These are phyloP conservation scores for Bombylius major DNA, from an alignment of 2,888 invertebrate species.

Conservation along the genomic window DNA sequence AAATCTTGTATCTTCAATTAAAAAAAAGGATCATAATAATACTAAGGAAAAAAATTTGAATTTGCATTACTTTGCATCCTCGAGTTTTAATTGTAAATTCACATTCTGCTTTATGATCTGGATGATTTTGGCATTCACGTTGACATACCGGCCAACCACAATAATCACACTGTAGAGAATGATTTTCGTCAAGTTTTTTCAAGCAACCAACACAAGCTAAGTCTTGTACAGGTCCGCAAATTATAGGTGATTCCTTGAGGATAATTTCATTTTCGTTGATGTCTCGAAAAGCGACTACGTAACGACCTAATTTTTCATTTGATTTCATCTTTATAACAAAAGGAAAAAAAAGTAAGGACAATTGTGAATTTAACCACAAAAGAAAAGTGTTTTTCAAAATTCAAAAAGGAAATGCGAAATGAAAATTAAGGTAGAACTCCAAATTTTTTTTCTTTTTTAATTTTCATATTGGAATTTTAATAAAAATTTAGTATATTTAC, in stretches of 20 bases:
- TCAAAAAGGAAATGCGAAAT: too few species aligned
- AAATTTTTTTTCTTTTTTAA: too few species aligned
- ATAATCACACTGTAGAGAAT: slow-evolving; percentile 40
- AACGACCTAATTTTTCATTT: slow-evolving; percentile 49
- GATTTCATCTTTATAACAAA: slow-evolving; percentile 40
- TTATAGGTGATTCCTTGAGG: slow-evolving; percentile 54
- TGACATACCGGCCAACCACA: slow-evolving; percentile 79
- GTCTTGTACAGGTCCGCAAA: slow-evolving; percentile 57
- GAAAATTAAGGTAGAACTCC: too few species aligned
- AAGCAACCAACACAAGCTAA: slow-evolving; percentile 41
- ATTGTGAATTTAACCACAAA: neutral
- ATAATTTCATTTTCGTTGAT: slow-evolving; percentile 59
- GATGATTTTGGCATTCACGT: slow-evolving; percentile 46
- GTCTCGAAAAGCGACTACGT: slow-evolving; percentile 55
- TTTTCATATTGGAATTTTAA: too few species aligned
- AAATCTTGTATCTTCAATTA: slow-evolving; percentile 47
- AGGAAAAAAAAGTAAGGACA: slow-evolving; percentile 46
- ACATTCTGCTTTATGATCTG: slow-evolving; percentile 57
- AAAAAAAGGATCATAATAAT: neutral
- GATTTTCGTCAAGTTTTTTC: slow-evolving; percentile 38
- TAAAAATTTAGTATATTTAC: too few species aligned
- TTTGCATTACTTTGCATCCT: slow-evolving; percentile 45
- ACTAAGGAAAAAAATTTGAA: neutral
- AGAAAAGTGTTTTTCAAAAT: too few species aligned
- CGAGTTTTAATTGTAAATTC: slow-evolving; percentile 46